Evolutionary conservation across 2,113 vertebrate species (phyloP), one percentile per base, ranked within the genome.

Genomic region (Etheostoma cragini): DNA sequence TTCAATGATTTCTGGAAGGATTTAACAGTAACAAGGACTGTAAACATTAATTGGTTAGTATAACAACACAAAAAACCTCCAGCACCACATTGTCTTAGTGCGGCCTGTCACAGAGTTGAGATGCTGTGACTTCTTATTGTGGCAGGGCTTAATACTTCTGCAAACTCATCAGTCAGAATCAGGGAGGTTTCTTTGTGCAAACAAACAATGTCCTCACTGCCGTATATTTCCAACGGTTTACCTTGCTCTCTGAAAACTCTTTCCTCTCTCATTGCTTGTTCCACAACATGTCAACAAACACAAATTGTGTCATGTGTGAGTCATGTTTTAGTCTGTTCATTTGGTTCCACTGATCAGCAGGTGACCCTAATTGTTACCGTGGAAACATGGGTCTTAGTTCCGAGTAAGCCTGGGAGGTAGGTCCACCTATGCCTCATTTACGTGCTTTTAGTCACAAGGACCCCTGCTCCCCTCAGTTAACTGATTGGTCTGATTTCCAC

Each of bases 351-450:
- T 64, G 8, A 47, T 81, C 72, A 38, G 21, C 65, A 70, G 26
- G 58, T 64, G 22, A 22, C 49, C 13, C 21, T 21, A 33, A 68
- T 17, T 30, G 73, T 82, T 50, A 15, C 61, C 53, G 72, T 74
- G 49, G 75, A 63, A 78, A 78, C 53, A 19, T 10, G 1, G 21
- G 16, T 62, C 46, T 61, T 13, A 13, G 24, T 19, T 46, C 4
- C 16, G 33, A 61, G 24, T 53, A 24, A 24, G n/a, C 17, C 61
- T 10, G 7, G 35, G 24, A 24, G 11, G 19, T 14, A 4, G 5
- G 60, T 11, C 49, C n/a, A 8, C 35, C 19, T 52, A 74, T n/a
- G 53, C 1, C 13, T 67, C 13, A 45, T 49, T 67, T 49, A 8
- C 13, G 24, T n/a, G 64, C 26, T 64, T 69, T n/a, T 3, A 64